Evolutionary conservation across 2,888 invertebrate genomes (phyloP).

Genomic region (Tridacna gigas): DNA sequence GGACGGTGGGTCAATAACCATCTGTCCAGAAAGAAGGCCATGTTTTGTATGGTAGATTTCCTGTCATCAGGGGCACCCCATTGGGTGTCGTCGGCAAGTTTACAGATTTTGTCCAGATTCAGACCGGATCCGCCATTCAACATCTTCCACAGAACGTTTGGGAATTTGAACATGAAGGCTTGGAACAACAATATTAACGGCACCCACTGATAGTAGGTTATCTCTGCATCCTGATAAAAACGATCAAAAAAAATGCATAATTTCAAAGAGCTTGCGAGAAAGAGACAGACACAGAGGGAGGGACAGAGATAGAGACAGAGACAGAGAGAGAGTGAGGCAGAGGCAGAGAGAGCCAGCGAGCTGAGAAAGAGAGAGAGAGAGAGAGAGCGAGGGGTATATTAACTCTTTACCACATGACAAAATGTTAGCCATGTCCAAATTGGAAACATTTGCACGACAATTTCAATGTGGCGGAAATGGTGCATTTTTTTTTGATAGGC

Average conservation of each 20-base stretch:
- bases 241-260: background rate
- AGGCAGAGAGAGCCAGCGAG: no score
- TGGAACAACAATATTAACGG: conserved; percentile 79
- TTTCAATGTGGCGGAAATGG: no score
- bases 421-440: no score
- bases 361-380: no score
- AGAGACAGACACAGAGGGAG: no score
- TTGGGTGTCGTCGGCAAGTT: conserved; percentile 78
- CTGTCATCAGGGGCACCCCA: conserved; percentile 78
- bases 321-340: no score
- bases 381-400: no score
- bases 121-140: conserved; percentile 78
- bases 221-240: conserved; percentile 69
- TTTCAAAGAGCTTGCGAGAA: no score
- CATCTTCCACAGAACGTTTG: conserved; percentile 79
- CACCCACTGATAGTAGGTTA: conserved; percentile 82
- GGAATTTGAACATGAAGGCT: conserved; percentile 80
- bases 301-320: no score
- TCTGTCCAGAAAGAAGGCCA: conserved; percentile 77
- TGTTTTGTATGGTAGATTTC: conserved; percentile 75
- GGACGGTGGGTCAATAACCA: conserved; percentile 78
- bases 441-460: no score
- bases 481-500: no score
- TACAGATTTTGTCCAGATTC: conserved; percentile 75
- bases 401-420: no score